Base-by-base conservation (phyloP, 2,113 vertebrate species). In the Suncus etruscus region DNA sequence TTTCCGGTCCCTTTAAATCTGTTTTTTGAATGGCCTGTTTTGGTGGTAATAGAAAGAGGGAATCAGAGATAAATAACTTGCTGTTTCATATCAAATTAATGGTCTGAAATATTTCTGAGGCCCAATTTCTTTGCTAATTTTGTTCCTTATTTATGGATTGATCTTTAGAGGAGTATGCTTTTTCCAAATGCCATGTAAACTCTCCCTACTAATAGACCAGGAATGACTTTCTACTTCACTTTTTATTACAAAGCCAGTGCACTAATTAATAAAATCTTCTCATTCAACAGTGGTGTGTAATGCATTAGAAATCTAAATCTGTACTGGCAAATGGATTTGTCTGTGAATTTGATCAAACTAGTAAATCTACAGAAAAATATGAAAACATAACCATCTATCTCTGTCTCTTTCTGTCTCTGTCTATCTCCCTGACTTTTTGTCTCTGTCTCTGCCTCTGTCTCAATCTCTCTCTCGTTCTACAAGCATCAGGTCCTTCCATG, bases 121-220 rank as follows among this genome's bases (percentile, higher is more conserved):
- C 73, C 11, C 72, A 4, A 78, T 83, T 87, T 65, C 24, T 86
- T 89, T 54, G 29, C 27, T 90, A 32, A 78, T 39, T 78, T 88
- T 79, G 39, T 47, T 86, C 11, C 73, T 87, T 27, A 16, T 16
- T 75, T 24, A 66, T 76, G 31, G 63, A 82, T 63, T 61, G 65
- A 81, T 70, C 68, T 95, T 92, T 84, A n/a, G 47, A 90, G 84
- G 31, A 95, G 24, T 20, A 51, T 66, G 66, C 9, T 29, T 69
- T 86, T 92, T 83, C 78, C 47, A 86, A 47, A 82, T 66, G 58
- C 69, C 50, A 88, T 83, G 66, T 77, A 65, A 45, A 47, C 18
- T 92, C n/a, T 87, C 22, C 25, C 81, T 78, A 5, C 3, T 58
- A 45, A 69, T 78, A 80, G 68, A 76, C 22, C 6, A 20, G 16